These are phyloP conservation scores for Tromatobia lineatoria DNA, from an alignment of 2,888 invertebrate species.

Conservation along the genomic window DNA sequence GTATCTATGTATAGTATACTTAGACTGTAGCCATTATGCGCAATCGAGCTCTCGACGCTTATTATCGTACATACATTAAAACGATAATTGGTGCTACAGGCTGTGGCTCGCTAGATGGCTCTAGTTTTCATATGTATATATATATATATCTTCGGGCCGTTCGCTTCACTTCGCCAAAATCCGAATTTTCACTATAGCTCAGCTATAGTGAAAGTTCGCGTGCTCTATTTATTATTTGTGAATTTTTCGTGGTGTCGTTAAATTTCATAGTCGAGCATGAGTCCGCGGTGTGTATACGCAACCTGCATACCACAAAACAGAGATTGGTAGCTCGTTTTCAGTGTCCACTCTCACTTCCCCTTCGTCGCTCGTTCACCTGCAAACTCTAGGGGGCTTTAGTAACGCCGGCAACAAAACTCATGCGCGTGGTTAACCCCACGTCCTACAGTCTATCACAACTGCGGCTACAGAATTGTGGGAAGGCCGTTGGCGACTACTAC, in stretches of 20 bases:
- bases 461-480: not conserved
- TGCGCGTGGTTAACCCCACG: slow-evolving; percentile 19
- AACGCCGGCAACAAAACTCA: slow-evolving; percentile 3
- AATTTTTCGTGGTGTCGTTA: slow-evolving; percentile 37
- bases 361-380: not conserved
- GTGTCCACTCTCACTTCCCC: not conserved
- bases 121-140: not conserved
- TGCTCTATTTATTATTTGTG: not conserved
- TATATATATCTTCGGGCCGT: slow-evolving; percentile 3
- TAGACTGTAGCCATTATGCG: slow-evolving; percentile 20
- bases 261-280: slow-evolving; percentile 23
- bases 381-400: not conserved
- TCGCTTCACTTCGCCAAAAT: slow-evolving; percentile 14
- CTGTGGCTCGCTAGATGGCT: slow-evolving; percentile 1
- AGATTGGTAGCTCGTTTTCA: slow-evolving; percentile 8
- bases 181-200: not conserved
- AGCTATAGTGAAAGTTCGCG: too few relatives aligned
- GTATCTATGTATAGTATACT: not conserved
- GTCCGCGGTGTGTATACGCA: not conserved
- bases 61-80: slow-evolving; percentile 53
- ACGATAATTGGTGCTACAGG: slow-evolving; percentile 52
- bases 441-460: not conserved
- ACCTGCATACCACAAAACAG: not conserved
- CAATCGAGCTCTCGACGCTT: slow-evolving; percentile 53
- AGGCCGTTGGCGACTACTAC: not conserved